Percentiles rank a stretch among this genome's conserved stretches.
These are phyloP conservation scores for Euura saliciscinereae DNA, from an alignment of 1,140 invertebrate species.

Conservation along the genomic window DNA sequence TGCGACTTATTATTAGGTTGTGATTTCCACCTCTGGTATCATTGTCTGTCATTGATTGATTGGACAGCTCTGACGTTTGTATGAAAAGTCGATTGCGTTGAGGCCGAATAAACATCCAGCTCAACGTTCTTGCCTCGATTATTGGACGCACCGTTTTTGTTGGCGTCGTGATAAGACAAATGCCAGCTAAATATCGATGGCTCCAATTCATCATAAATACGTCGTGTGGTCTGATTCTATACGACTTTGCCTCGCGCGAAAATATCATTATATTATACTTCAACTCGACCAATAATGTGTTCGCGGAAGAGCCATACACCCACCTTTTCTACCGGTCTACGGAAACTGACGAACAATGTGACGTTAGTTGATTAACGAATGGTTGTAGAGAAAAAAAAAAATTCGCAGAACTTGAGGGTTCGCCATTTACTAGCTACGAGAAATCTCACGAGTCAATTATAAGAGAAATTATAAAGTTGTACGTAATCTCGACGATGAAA, in stretches of 20 bases:
- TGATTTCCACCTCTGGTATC: background rate
- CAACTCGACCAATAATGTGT: too few relatives aligned
- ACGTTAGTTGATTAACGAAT: too few relatives aligned
- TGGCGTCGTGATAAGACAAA: background rate
- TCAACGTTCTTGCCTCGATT: constrained; percentile 18
- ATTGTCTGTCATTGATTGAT: constrained; percentile 22
- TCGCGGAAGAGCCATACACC: too few relatives aligned
- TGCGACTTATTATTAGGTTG: background rate
- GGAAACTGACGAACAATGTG: too few relatives aligned
- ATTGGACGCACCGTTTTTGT: constrained; percentile 22
- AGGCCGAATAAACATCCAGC: constrained; percentile 18
- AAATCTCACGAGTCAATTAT: constrained; percentile 1
- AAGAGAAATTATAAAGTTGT: background rate
- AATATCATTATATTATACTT: too few relatives aligned
- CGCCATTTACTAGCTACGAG: background rate
- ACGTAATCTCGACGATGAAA: background rate
- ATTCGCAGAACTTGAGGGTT: background rate
- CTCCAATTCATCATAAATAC: background rate
- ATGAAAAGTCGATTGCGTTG: constrained; percentile 4
- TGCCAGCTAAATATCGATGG: background rate
- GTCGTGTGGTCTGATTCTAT: background rate
- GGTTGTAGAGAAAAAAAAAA: background rate
- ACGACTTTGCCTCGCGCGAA: too few relatives aligned
- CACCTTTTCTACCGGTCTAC: too few relatives aligned
- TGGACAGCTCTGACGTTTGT: constrained; percentile 17